Evolutionary conservation across 1,140 invertebrate species (phyloP).

Genomic region (Drosophila dunni): DNA sequence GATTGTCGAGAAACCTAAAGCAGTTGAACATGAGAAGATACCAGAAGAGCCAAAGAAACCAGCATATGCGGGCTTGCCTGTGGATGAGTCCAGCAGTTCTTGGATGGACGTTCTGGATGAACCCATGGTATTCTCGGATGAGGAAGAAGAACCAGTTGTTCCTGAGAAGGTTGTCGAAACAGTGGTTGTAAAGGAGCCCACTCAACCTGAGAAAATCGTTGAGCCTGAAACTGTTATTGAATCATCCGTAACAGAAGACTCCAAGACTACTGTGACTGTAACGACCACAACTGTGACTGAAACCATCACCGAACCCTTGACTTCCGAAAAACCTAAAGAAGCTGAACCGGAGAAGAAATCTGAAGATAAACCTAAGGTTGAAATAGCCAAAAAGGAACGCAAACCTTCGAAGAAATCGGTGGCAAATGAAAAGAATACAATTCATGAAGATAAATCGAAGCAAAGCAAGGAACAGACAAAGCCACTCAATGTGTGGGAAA

Average conservation of each 20-base stretch:
- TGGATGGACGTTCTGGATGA: conserved; percentile 86
- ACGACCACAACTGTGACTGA: conserved; percentile 12
- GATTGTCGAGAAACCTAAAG: background rate
- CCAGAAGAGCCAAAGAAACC: conserved; percentile 38
- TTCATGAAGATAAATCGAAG: background rate
- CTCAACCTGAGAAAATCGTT: too few relatives aligned
- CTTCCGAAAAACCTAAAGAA: background rate
- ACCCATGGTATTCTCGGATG: conserved; percentile 84
- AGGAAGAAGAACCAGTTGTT: conserved; percentile 55
- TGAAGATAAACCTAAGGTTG: background rate
- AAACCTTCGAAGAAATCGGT: conserved; percentile 43
- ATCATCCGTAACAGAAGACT: background rate
- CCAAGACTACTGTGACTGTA: conserved; percentile 1
- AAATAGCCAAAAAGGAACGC: conserved; percentile 7
- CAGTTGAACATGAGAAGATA: conserved; percentile 15
- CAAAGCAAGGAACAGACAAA: background rate
- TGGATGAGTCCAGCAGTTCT: conserved; percentile 85
- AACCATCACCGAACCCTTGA: conserved; percentile 3
- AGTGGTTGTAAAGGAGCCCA: background rate
- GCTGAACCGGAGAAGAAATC: background rate
- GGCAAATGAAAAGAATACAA: background rate
- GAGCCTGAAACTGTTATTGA: background rate
- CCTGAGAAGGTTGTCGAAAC: background rate
- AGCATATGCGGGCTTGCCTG: conserved; percentile 84
- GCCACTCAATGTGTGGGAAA: conserved; percentile 41